Evolutionary conservation across 2,797 vertebrate species (phyloP), one percentile per base, ranked within the genome.

Genomic region (Cetoscarus ocellatus): DNA sequence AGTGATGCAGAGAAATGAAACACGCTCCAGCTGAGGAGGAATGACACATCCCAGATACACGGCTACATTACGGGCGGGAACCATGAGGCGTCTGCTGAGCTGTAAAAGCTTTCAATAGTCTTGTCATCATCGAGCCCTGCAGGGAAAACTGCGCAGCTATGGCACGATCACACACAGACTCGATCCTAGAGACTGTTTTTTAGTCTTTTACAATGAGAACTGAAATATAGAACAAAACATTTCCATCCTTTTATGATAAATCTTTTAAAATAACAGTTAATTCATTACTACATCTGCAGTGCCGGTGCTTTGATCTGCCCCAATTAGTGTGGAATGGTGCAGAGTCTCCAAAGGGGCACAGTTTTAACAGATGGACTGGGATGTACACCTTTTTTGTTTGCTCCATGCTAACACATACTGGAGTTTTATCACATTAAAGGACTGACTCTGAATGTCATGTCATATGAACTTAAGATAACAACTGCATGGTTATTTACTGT

Each of bases 31-130:
- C 54, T 62, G 61, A 63, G 40, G 66, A 61, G 58, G 14, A 57
- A 27, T 52, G 66, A 75, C 68, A 77, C 48, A 71, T 69, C 55
- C 27, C 70, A 79, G 67, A 77, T 55, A 70, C 64, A 62, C 38
- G 48, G 58, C 59, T 50, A 56, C 52, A 59, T 66, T 60, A 55
- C 42, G 47, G 73, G 76, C 67, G 64, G 57, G 3, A 40, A 48
- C 27, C 17, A 42, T 27, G 34, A 78, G 52, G 43, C 34, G 54
- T 45, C 66, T 74, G 49, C 45, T 50, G 42, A 70, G 47, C 49
- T 68, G 18, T 71, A 75, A 64, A 77, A 56, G 13, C 10, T 9
- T 48, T 45, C 49, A 51, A 56, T 45, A 54, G 70, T 52, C 39
- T 54, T 60, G 34, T 70, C 45, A 67, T 70, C 3, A 11, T 61